Evolutionary conservation across 2,888 invertebrate genomes (phyloP).

Genomic region (Helobdella robusta): DNA sequence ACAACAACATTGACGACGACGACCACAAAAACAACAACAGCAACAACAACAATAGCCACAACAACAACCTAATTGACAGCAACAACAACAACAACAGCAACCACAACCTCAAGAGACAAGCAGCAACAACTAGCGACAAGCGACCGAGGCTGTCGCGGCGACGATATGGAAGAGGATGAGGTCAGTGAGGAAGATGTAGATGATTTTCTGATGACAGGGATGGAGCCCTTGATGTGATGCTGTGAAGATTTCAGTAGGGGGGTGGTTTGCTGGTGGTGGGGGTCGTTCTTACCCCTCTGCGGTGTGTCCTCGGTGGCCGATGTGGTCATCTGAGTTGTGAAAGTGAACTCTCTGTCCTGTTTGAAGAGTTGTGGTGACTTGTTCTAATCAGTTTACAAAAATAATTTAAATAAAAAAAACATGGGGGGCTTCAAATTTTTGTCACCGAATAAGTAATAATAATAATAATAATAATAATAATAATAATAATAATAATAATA

Average conservation of each 20-base stretch:
- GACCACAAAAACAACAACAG: no score
- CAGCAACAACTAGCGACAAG: slow-evolving; percentile 1
- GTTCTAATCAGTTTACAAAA: no score
- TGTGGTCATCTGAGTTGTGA: no score
- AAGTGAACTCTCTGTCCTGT: slow-evolving; percentile 13
- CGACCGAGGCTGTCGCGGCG: background rate
- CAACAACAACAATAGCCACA: no score
- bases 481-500: no score
- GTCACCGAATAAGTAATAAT: no score
- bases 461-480: no score
- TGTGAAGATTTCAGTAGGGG: background rate
- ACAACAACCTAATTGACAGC: no score
- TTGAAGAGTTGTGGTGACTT: no score
- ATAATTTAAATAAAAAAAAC: no score
- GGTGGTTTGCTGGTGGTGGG: background rate
- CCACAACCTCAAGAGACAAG: background rate
- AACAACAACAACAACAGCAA: background rate
- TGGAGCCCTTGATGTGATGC: background rate
- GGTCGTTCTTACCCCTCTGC: background rate
- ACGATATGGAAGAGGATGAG: slow-evolving; percentile 1
- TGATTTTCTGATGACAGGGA: slow-evolving; percentile 19
- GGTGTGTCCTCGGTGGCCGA: background rate
- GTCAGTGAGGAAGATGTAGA: slow-evolving; percentile 1
- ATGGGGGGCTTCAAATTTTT: no score
- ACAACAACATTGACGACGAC: no score